phyloP scores from a whole-genome alignment of 2,797 vertebrate species.

The Columba guinea region DNA sequence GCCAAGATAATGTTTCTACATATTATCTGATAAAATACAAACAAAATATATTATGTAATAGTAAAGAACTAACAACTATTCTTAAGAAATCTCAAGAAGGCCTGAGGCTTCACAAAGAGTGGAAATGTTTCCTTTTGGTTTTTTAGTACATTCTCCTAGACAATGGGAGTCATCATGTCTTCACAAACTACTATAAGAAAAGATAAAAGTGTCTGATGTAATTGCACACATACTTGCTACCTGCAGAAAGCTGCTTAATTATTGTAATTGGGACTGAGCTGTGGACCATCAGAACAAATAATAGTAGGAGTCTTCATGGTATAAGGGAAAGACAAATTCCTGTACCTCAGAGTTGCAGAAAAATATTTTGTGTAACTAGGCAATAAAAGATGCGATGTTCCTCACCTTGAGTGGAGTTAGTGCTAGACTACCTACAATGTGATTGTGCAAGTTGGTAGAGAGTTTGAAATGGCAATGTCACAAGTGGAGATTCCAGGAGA shows the following conservation, averaged over 20 bases:
- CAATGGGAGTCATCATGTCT: background rate
- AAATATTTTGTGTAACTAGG: background rate
- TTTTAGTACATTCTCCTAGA: background rate
- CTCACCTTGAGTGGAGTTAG: background rate
- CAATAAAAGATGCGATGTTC: background rate
- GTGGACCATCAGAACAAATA: background rate
- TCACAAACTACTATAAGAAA: background rate
- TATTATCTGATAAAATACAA: background rate
- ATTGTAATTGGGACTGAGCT: background rate
- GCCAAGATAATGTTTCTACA: background rate
- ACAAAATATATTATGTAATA: background rate
- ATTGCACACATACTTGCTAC: background rate
- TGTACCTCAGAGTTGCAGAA: background rate
- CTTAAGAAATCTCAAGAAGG: background rate
- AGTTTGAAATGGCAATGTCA: background rate
- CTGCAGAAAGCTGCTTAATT: background rate
- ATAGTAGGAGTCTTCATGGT: background rate
- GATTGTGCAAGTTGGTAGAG: background rate
- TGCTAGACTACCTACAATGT: background rate
- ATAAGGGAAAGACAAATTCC: background rate
- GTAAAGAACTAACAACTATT: background rate
- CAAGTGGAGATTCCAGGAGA: background rate
- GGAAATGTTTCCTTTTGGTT: background rate
- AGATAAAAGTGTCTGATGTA: background rate
- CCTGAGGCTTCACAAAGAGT: background rate